Conservation (phyloP, 2,797 vertebrate species). For the Acrocephalus scirpaceus region DNA sequence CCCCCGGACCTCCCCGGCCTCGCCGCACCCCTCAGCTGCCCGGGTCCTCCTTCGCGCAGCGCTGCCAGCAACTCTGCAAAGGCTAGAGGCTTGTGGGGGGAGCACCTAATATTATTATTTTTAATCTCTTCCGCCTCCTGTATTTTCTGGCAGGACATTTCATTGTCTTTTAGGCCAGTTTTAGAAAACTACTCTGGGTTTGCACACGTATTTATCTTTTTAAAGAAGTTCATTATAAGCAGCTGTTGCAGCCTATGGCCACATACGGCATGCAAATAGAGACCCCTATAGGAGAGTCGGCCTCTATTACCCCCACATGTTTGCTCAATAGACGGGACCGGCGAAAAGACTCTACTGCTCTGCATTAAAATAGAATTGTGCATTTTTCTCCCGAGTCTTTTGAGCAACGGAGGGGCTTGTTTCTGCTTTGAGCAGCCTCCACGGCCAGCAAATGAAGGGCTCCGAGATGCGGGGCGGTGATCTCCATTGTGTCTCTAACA, state of each 20-base stretch:
- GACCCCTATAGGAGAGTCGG: constrained; percentile 55
- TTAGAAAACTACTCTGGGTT: background rate
- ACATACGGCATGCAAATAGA: constrained; percentile 35
- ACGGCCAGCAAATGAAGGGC: background rate
- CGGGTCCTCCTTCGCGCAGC: background rate
- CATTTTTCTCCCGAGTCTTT: background rate
- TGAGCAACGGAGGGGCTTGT: background rate
- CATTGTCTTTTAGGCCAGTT: background rate
- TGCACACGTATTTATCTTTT: background rate
- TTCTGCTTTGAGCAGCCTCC: background rate
- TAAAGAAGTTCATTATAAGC: background rate
- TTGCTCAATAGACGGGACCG: background rate
- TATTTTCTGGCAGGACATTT: constrained; percentile 1
- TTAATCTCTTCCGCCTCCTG: background rate
- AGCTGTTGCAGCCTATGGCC: background rate
- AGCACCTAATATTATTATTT: background rate
- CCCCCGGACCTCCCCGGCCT: background rate
- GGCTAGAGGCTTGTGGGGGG: background rate
- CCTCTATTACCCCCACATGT: constrained; percentile 3
- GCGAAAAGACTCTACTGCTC: background rate
- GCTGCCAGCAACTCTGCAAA: background rate
- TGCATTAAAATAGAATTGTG: background rate
- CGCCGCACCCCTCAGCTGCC: background rate
- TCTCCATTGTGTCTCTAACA: background rate
- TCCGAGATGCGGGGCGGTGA: background rate